Conservation (phyloP, 2,888 invertebrate species). For the Caenorhabditis uteleia region DNA sequence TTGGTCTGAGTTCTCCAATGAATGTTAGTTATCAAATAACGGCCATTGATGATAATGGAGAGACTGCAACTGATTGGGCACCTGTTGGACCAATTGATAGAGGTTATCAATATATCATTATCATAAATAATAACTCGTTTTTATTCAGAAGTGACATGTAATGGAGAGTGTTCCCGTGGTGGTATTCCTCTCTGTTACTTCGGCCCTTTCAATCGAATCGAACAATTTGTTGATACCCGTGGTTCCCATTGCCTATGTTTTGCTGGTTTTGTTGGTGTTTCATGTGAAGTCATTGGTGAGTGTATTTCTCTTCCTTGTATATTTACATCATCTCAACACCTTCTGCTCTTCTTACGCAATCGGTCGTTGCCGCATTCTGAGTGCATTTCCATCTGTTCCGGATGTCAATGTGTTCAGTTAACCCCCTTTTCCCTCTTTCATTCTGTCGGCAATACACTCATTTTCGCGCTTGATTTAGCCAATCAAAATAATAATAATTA, state of each 20-base stretch:
- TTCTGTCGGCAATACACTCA: too few species aligned
- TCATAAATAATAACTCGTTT: too few species aligned
- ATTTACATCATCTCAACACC: too few species aligned
- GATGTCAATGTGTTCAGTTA: too few species aligned
- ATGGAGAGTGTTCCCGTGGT: conserved; percentile 57
- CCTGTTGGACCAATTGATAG: conserved; percentile 52
- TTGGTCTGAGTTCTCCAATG: conserved; percentile 41
- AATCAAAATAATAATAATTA: conserved; percentile 30
- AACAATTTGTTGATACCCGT: conserved; percentile 42
- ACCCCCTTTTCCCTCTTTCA: too few species aligned
- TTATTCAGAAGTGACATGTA: conserved; percentile 53
- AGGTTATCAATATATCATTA: conserved; percentile 35
- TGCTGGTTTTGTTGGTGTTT: conserved; percentile 60
- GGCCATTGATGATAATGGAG: conserved; percentile 61
- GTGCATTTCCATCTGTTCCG: too few species aligned
- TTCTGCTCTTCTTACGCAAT: too few species aligned
- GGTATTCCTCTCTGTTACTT: conserved; percentile 65
- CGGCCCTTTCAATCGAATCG: conserved; percentile 45
- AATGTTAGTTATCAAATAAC: conserved; percentile 54
- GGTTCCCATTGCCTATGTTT: conserved; percentile 65
- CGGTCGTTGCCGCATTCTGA: too few species aligned
- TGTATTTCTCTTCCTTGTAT: too few species aligned
- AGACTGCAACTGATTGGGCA: conserved; percentile 59
- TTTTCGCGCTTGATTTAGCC: conserved; percentile 25
- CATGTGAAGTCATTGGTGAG: conserved; percentile 55